Base-by-base conservation (phyloP, 2,888 invertebrate species). In the Graphium colonna region DNA sequence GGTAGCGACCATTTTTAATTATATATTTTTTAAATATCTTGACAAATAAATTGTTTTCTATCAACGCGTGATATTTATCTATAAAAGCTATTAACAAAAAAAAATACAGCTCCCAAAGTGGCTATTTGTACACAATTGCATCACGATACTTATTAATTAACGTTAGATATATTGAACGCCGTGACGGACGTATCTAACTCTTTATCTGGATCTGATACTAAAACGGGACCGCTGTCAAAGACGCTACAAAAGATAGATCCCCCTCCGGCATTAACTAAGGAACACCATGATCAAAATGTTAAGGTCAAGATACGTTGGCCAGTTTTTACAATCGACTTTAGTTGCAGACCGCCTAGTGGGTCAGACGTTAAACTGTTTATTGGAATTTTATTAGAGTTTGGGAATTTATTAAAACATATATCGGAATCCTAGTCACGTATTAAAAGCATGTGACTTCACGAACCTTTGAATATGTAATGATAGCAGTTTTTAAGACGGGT, bases 321-420 rank as follows among this genome's bases (percentile, higher is more conserved):
- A 15, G 26, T 52, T 46, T 52, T 45, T 26, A 52, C 56, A 75
- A 58, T 57, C 63, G 59, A 50, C 54, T 53, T 57, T 51, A 51
- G 66, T 75, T 73, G 65, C 55, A 63, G 79, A 80, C 81, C 81
- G 77, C 79, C 79, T 79, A 77, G 73, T 71, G 75, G 77, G 77
- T 72, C 73, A 78, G 74, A 77, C 75, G 81, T 80, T 81, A 82
- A 71, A 78, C 73, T 71, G 73, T 81, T 79, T 82, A 80, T 80
- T 73, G 77, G 77, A 74, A 77, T 82, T 82, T 82, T 79, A 82
- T 77, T 78, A 73, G 68, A 67, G 68, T 71, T 73, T 75, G 72
- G 77, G 74, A 77, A 77, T 78, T 71, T 75, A 77, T 77, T 75
- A 73, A 75, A 77, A 71, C 69, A 64, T 60, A 64, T 65, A 74